Evolutionary conservation across 2,113 vertebrate genomes (phyloP).

Genomic region (Copsychus sechellarum): DNA sequence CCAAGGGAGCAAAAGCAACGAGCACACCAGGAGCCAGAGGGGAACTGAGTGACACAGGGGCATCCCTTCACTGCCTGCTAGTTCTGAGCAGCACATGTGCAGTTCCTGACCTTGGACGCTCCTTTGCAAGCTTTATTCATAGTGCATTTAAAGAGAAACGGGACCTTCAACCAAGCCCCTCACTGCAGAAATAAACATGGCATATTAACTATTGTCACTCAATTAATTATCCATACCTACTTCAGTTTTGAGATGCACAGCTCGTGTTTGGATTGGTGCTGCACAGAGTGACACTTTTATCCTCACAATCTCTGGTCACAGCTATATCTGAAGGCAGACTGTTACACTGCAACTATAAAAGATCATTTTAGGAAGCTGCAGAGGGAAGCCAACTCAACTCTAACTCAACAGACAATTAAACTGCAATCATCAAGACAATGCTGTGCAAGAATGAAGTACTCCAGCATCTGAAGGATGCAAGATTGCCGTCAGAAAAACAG

Average conservation of each 20-base stretch:
- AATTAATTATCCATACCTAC: background rate
- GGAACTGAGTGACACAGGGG: background rate
- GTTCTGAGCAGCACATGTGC: background rate
- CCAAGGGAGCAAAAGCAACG: background rate
- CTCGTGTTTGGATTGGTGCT: background rate
- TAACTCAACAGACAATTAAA: constrained; percentile 10
- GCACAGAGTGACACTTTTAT: background rate
- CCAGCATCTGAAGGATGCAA: background rate
- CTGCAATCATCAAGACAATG: constrained; percentile 1
- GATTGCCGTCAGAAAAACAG: background rate
- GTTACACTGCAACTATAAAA: background rate
- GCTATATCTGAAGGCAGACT: background rate
- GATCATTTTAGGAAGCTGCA: background rate
- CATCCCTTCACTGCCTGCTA: background rate
- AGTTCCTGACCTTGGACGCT: background rate
- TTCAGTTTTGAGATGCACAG: background rate
- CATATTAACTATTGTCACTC: background rate
- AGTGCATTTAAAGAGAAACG: background rate
- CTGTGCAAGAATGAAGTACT: background rate
- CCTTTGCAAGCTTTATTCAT: background rate
- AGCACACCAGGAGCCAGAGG: background rate
- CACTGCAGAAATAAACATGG: background rate
- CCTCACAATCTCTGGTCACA: background rate
- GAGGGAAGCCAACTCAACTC: background rate
- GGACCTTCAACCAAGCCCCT: background rate